Percentiles rank a stretch among this genome's conserved stretches.
phyloP scores from a whole-genome alignment of 2,113 vertebrate species.

The Muscicapa adusta region DNA sequence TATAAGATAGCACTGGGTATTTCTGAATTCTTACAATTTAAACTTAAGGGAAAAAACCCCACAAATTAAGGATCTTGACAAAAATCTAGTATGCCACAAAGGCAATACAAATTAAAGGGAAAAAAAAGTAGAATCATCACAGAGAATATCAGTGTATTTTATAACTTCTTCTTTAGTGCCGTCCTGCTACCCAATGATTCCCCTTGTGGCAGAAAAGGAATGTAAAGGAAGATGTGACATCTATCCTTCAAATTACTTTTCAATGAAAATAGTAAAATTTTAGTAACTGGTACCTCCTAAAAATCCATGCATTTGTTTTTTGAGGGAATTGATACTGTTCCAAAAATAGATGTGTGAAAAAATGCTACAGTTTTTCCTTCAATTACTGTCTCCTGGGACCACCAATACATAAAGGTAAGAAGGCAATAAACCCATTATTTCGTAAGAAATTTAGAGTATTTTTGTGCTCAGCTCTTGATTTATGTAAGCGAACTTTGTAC shows the following conservation, averaged over 20 bases:
- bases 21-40: neutral
- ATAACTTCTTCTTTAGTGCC: neutral
- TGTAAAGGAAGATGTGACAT: neutral
- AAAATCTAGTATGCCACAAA: neutral
- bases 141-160: neutral
- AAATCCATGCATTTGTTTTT: neutral
- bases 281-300: neutral
- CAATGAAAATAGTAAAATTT: neutral
- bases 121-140: neutral
- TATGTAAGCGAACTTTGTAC: neutral
- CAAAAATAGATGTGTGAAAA: neutral
- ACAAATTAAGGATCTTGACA: neutral
- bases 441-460: neutral
- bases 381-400: neutral
- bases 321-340: neutral
- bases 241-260: neutral
- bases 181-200: neutral
- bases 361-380: neutral
- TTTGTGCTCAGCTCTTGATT: neutral
- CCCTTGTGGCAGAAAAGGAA: neutral
- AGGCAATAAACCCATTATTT: neutral
- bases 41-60: rapidly evolving
- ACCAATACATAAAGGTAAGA: neutral
- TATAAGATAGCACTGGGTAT: neutral
- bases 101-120: neutral